Conservation (phyloP, 1,140 invertebrate species). For the Camponotus vicinus region DNA sequence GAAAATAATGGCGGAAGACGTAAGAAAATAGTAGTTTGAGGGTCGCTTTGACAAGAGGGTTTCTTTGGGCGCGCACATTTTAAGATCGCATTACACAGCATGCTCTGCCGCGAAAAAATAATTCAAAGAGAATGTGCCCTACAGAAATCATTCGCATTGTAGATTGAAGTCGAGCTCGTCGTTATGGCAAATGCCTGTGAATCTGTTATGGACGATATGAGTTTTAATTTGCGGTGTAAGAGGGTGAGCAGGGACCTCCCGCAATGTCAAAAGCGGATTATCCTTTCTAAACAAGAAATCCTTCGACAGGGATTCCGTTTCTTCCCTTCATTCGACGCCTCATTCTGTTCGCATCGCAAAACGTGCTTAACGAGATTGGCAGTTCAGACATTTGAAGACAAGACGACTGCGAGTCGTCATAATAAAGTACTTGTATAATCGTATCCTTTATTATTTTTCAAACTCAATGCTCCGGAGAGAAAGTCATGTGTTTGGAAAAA, state of each 20-base stretch:
- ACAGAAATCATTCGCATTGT: not conserved
- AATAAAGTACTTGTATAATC: not conserved
- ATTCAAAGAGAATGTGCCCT: slow-evolving; percentile 31
- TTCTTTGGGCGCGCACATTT: slow-evolving; percentile 46
- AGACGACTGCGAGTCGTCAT: not conserved
- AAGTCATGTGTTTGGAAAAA: too few relatives aligned
- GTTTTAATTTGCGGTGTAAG: slow-evolving; percentile 38
- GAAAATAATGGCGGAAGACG: slow-evolving; percentile 29
- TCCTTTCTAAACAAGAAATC: not conserved
- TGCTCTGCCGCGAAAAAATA: slow-evolving; percentile 39
- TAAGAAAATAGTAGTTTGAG: slow-evolving; percentile 23
- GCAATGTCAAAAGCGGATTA: slow-evolving; percentile 44
- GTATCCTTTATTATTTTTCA: too few relatives aligned
- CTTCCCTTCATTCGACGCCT: not conserved
- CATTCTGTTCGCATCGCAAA: not conserved
- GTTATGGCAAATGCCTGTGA: slow-evolving; percentile 6
- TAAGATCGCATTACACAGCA: slow-evolving; percentile 31
- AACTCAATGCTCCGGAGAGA: too few relatives aligned
- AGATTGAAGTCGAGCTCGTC: not conserved
- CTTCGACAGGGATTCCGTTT: slow-evolving; percentile 19
- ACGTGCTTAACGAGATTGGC: slow-evolving; percentile 5
- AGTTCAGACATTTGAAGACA: not conserved
- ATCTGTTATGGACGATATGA: not conserved
- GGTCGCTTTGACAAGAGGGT: not conserved
- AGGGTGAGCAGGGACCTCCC: not conserved